Evolutionary conservation across 2,797 vertebrate species (phyloP), one percentile per base, ranked within the genome.

Genomic region (Liparis tanakae): DNA sequence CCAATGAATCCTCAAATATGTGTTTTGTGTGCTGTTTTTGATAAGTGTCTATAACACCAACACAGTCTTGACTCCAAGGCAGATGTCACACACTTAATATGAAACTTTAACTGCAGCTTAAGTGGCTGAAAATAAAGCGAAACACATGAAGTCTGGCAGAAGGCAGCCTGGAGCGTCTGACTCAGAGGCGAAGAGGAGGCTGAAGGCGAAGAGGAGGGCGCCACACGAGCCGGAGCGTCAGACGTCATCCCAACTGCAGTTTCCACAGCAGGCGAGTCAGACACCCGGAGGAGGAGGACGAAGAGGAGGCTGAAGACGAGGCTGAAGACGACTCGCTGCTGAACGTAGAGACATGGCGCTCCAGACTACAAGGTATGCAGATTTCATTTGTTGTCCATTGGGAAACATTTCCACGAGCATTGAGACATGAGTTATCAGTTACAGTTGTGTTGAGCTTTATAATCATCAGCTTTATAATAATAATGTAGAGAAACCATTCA

Each of bases 241-340:
- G 89, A 91, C 91, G 89, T 91, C 90, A 82, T 76, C 76, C 56
- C 59, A 87, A 85, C 81, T 84, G 55, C 48, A 61, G 86, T 77
- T 86, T 88, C 70, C 83, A 74, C 75, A 84, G 77, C 70, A 85
- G 84, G 56, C 13, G 48, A 84, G 83, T 76, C 85, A 84, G 51
- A 30, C 25, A 30, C 25, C 25, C 25, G 25, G 25, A 30, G 25
- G 25, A 30, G 25, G 25, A 30, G 25, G 25, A 30, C 25, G 25
- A 30, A 30, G 25, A 30, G 25, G 25, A 30, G 25, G 25, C 25
- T 30, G 25, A 30, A 56, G 37, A 58, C 46, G 25, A 30, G 25
- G 25, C 25, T 30, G 25, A 30, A 56, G 37, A 58, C 46, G 25
- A 30, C 25, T 30, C 25, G 25, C 4, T 30, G 25, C 25, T 91